phyloP scores from a whole-genome alignment of 2,888 invertebrate genomes.

The Cheilosia variabilis region DNA sequence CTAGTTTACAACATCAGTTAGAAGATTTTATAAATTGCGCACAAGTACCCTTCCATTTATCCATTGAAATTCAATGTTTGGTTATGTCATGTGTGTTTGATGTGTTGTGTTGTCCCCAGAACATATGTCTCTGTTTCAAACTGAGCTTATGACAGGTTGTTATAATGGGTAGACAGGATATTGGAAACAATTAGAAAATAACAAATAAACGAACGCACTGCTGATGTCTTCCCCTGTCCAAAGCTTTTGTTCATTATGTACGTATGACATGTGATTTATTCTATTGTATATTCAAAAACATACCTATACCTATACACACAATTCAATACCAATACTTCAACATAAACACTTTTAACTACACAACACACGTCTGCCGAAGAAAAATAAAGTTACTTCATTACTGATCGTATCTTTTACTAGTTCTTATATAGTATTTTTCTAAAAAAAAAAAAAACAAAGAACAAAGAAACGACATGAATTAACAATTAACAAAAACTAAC shows the following conservation, averaged over 20 bases:
- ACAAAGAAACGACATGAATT: neutral
- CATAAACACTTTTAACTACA: neutral
- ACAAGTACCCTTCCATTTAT: too few relatives aligned
- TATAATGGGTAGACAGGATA: too few relatives aligned
- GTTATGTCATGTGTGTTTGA: too few relatives aligned
- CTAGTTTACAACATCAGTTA: too few relatives aligned
- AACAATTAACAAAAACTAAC: slow-evolving; percentile 15
- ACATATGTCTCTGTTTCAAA: too few relatives aligned
- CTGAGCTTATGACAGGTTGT: too few relatives aligned
- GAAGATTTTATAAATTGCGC: too few relatives aligned
- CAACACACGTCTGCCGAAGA: slow-evolving; percentile 5
- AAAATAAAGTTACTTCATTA: neutral
- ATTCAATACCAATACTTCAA: neutral
- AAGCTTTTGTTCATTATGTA: slow-evolving; percentile 47
- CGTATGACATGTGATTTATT: slow-evolving; percentile 17
- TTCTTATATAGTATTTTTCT: slow-evolving; percentile 52
- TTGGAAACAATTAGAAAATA: too few relatives aligned
- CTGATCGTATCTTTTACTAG: slow-evolving; percentile 24
- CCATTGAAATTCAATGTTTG: too few relatives aligned
- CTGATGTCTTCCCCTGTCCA: slow-evolving; percentile 56
- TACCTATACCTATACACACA: neutral
- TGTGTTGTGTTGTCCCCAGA: too few relatives aligned
- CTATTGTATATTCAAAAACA: slow-evolving; percentile 27
- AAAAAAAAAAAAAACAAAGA: slow-evolving; percentile 12
- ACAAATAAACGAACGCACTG: too few relatives aligned